phyloP scores from a whole-genome alignment of 2,797 vertebrate genomes.

The Masticophis lateralis region DNA sequence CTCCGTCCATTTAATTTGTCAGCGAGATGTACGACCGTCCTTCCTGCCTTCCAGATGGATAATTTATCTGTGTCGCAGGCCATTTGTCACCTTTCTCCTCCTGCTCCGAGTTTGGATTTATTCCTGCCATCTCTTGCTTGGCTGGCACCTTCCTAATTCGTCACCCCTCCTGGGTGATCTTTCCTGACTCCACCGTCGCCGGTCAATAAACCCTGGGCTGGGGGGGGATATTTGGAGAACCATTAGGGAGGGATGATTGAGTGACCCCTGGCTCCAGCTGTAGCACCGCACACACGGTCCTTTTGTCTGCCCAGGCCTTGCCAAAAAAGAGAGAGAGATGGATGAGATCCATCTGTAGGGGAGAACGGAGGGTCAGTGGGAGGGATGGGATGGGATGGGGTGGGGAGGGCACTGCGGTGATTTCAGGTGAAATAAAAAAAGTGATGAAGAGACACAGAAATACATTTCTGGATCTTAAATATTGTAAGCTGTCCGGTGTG shows the following conservation, averaged over 20 bases:
- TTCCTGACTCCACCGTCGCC: conserved; percentile 51
- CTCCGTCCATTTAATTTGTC: conserved; percentile 64
- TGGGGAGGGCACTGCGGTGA: background rate
- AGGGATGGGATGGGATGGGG: background rate
- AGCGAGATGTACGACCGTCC: conserved; percentile 54
- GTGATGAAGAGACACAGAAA: conserved; percentile 16
- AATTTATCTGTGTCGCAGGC: conserved; percentile 65
- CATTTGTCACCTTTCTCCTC: conserved; percentile 57
- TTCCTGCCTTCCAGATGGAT: conserved; percentile 65
- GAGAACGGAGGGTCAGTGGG: conserved; percentile 47
- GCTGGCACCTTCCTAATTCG: background rate
- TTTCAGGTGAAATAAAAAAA: conserved; percentile 55
- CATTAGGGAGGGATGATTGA: conserved; percentile 70
- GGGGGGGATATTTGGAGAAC: conserved; percentile 52
- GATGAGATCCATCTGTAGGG: conserved; percentile 62
- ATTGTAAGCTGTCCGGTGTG: background rate
- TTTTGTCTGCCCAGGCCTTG: conserved; percentile 63
- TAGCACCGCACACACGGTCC: conserved; percentile 60
- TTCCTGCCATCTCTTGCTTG: conserved; percentile 29
- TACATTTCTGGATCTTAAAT: conserved; percentile 26
- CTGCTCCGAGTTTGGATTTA: conserved; percentile 41
- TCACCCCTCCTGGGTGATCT: background rate
- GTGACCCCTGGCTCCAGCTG: conserved; percentile 66
- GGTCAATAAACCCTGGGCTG: conserved; percentile 57
- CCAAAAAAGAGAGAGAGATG: conserved; percentile 65